Conservation (phyloP, 2,888 invertebrate species). For the Yponomeuta evonymella region DNA sequence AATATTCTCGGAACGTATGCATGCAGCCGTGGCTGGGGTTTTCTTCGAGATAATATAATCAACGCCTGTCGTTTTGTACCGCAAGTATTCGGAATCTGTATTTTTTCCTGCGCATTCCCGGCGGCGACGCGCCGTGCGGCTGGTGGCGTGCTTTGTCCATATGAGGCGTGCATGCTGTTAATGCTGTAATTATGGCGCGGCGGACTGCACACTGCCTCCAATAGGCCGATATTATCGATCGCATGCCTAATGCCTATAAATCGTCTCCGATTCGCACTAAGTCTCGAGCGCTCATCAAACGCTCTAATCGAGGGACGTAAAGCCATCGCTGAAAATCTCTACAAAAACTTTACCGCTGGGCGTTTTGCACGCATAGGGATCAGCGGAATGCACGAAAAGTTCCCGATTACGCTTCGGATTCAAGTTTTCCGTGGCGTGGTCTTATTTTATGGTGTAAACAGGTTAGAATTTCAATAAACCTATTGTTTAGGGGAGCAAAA, state of each 20-base stretch:
- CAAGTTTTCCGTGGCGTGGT: not conserved
- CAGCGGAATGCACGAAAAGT: not conserved
- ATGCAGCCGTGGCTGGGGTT: conserved; percentile 22
- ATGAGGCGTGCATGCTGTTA: conserved; percentile 49
- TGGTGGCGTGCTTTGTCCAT: conserved; percentile 51
- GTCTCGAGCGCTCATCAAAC: not conserved
- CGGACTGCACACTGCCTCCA: conserved; percentile 33
- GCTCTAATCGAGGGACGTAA: not conserved
- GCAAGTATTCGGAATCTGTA: conserved; percentile 31
- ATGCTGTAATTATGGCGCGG: conserved; percentile 48
- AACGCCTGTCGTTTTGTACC: conserved; percentile 30
- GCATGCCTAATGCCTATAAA: conserved; percentile 21
- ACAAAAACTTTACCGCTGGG: not conserved
- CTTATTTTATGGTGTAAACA: conserved; percentile 6
- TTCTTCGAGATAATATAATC: conserved; percentile 31
- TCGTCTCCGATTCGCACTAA: conserved; percentile 6
- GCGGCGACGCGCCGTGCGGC: conserved; percentile 28
- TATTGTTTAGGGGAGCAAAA: conserved; percentile 3
- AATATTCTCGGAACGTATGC: conserved; percentile 38
- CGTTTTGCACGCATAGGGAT: not conserved
- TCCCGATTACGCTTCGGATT: not conserved
- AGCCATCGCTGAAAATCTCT: not conserved
- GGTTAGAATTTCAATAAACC: conserved; percentile 6
- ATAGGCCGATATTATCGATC: conserved; percentile 42
- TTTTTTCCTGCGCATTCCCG: conserved; percentile 43